Percentiles rank a stretch among this genome's conserved stretches.
Evolutionary conservation across 2,888 invertebrate genomes (phyloP).

Genomic region (Agriopis marginaria): DNA sequence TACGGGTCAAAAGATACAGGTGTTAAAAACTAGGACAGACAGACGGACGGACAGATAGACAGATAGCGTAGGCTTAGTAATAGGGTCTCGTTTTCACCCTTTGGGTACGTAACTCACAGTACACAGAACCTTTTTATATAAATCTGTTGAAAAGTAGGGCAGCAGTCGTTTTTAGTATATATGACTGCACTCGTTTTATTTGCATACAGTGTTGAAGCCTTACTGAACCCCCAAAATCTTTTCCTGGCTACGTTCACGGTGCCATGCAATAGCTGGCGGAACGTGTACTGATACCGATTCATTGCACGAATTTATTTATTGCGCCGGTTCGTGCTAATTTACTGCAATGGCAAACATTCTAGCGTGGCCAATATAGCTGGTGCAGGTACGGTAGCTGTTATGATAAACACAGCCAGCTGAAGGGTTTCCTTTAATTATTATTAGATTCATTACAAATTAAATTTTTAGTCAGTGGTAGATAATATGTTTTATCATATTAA

Average conservation of each 20-base stretch:
- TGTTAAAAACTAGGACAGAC: no score
- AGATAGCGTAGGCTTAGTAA: no score
- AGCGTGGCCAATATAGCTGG: constrained; percentile 22
- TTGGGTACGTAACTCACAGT: no score
- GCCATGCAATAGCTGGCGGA: constrained; percentile 52
- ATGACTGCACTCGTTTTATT: not conserved
- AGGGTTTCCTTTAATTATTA: not conserved
- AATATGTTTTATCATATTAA: no score
- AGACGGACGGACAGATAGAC: no score
- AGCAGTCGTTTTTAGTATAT: not conserved
- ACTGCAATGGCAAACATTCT: constrained; percentile 45
- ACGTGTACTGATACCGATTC: constrained; percentile 48
- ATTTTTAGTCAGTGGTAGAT: no score
- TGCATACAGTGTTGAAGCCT: not conserved
- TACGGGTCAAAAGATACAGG: no score
- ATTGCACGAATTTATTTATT: constrained; percentile 53
- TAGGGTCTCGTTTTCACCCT: no score
- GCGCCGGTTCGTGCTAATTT: constrained; percentile 35
- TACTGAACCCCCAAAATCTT: not conserved
- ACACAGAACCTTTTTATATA: no score
- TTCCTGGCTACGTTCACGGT: constrained; percentile 22
- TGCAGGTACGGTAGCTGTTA: constrained; percentile 12
- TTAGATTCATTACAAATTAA: not conserved
- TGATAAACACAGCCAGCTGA: no score
- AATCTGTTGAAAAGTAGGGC: no score